These are phyloP conservation scores for Mastigias papua DNA, from an alignment of 30 jellyfish, hydroid and myxozoan species.

Conservation along the genomic window DNA sequence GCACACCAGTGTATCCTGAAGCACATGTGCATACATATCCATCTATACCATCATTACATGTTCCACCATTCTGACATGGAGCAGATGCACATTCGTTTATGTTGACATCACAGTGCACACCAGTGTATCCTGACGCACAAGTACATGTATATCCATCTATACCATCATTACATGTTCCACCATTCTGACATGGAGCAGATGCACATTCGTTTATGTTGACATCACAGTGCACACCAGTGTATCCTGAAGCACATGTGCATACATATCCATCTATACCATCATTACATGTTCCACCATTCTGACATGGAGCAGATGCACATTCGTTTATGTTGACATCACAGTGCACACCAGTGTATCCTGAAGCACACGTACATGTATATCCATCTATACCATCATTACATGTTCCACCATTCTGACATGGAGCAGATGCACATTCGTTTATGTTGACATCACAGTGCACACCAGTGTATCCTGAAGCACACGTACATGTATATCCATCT, in stretches of 20 bases:
- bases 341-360: slow-evolving; percentile 58
- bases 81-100: slow-evolving; percentile 65
- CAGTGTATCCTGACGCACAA: slow-evolving; percentile 79
- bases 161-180: slow-evolving; percentile 60
- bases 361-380: slow-evolving; percentile 45
- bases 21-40: slow-evolving; percentile 45
- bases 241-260: slow-evolving; percentile 57
- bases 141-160: slow-evolving; percentile 47
- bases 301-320: slow-evolving; percentile 68
- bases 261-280: slow-evolving; percentile 26
- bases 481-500: slow-evolving; percentile 43
- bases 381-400: slow-evolving; percentile 63
- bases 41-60: slow-evolving; percentile 66
- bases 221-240: slow-evolving; percentile 46
- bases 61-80: slow-evolving; percentile 68
- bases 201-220: slow-evolving; percentile 69
- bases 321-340: slow-evolving; percentile 68
- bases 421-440: slow-evolving; percentile 68
- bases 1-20: slow-evolving; percentile 68
- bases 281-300: slow-evolving; percentile 51
- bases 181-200: slow-evolving; percentile 73
- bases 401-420: slow-evolving; percentile 69
- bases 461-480: slow-evolving; percentile 66
- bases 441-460: slow-evolving; percentile 46
- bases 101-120: slow-evolving; percentile 53